Evolutionary conservation across 2,797 vertebrate species (phyloP).

Genomic region (Myotis daubentonii): DNA sequence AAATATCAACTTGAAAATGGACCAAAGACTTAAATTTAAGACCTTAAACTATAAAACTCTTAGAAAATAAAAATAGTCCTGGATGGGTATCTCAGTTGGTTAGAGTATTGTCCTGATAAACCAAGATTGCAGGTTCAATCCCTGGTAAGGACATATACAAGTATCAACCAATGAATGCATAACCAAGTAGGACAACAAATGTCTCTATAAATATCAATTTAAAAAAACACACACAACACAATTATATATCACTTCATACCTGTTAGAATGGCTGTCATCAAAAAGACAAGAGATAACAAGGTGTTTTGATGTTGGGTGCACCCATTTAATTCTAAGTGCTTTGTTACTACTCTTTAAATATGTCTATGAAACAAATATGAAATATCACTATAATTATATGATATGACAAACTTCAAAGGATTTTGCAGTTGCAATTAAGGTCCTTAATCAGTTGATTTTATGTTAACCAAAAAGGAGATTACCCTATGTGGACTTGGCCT

Average conservation of each 20-base stretch:
- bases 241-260: not conserved
- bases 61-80: not conserved
- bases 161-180: not conserved
- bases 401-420: not conserved
- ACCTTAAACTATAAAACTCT: not conserved
- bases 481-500: not conserved
- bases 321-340: not conserved
- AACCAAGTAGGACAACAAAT: not conserved
- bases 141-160: not conserved
- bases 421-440: not conserved
- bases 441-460: not conserved
- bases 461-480: not conserved
- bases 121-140: not conserved
- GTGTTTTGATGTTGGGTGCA: not conserved
- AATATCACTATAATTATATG: not conserved
- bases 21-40: not conserved
- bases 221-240: not conserved
- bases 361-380: not conserved
- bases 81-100: not conserved
- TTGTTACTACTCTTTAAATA: not conserved
- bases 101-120: not conserved
- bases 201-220: not conserved
- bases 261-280: not conserved
- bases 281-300: not conserved
- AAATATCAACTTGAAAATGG: not conserved